Evolutionary conservation across 30 jellyfish, hydroid and myxozoan genomes (phyloP), one percentile per base, ranked within the genome.

Genomic region (Hydractinia symbiolongicarpus): DNA sequence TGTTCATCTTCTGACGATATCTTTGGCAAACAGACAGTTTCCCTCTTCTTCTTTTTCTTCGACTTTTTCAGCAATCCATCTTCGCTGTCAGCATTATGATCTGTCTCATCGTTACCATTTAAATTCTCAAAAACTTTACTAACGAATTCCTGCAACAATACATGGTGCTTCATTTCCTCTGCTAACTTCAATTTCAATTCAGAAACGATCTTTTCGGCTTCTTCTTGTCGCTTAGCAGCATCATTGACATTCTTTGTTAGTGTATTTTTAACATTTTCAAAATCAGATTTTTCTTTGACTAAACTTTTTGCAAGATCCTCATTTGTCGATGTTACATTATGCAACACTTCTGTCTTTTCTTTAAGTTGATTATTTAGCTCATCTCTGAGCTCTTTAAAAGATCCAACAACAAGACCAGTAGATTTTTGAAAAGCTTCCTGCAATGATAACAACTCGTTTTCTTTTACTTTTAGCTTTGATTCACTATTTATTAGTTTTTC

Each of bases 331-430:
- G 74, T 13, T 44, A 64, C 74, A 7, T 44, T 64, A n/a, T 64
- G 74, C 17, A 64, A 64, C 74, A 64, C 74, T 64, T 64, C 16
- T 64, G 74, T 64, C 4, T 64, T 64, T 6, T 64, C 74, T 13
- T 64, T 64, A 10, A 78, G 21, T 21, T 61, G 73, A 40, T 20
- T 40, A n/a, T 40, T 55, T 44, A 78, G 5, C 83, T 78, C 86
- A 7, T 78, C 60, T 21, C 55, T 64, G 53, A 78, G 53, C 53
- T 78, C 86, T 56, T 78, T 11, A 19, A 78, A 78, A 6, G 86
- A 78, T 19, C 82, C 86, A n/a, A 64, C 86, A 55, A 78, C 86
- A 50, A 78, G 52, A 14, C 86, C 86, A 56, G 86, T 55, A 6
- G 82, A 61, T 21, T 78, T 57, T 56, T 78, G 73, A 64, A 78